Conservation (phyloP, 2,888 invertebrate genomes). For the Tenthredo amoena region DNA sequence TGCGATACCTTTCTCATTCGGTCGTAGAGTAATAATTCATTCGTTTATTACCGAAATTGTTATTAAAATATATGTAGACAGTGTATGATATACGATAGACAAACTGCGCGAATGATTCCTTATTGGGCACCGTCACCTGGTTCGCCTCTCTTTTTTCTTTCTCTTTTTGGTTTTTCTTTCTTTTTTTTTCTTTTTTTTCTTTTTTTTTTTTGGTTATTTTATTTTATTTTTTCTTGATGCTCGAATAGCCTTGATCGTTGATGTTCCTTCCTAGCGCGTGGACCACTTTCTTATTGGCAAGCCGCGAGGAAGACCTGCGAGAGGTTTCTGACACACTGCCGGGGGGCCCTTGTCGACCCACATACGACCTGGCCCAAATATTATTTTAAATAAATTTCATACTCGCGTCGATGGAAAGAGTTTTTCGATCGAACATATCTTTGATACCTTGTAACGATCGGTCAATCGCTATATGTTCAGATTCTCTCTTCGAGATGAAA, state of each 20-base stretch:
- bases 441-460: not conserved
- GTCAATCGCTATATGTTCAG: not conserved
- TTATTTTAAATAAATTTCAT: conserved; percentile 9
- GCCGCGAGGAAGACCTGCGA: conserved; percentile 56
- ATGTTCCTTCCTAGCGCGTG: conserved; percentile 56
- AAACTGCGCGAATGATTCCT: not conserved
- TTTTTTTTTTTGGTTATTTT: not conserved
- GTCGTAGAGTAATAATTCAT: not conserved
- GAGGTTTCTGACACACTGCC: conserved; percentile 72
- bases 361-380: conserved; percentile 64
- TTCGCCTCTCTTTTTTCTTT: not conserved
- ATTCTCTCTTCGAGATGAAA: not conserved
- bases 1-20: not conserved
- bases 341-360: conserved; percentile 70
- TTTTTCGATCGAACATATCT: not conserved
- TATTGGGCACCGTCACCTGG: conserved; percentile 22
- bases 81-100: not conserved
- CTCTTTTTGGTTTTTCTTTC: not conserved
- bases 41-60: not conserved
- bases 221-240: not conserved
- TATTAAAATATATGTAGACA: too few relatives aligned
- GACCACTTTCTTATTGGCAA: conserved; percentile 70
- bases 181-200: not conserved
- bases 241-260: conserved; percentile 44
- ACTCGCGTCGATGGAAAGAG: not conserved